Base-by-base conservation (phyloP, 2,888 invertebrate genomes). In the Cylindroiulus punctatus region DNA sequence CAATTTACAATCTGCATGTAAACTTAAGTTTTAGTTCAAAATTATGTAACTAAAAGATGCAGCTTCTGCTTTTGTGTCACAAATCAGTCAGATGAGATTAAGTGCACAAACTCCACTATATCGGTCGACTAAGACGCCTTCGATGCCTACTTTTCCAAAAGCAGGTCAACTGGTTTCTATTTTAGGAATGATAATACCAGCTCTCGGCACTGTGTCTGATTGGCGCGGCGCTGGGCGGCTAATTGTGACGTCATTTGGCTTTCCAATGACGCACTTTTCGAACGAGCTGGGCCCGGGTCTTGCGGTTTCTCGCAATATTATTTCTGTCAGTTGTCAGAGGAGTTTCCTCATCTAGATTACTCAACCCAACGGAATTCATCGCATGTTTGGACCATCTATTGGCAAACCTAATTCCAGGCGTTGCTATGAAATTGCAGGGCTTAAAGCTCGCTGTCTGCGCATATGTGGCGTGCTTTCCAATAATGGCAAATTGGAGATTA, bases 401-500 rank as follows among this genome's bases (percentile, higher is more conserved):
- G 76, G 76, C 76, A 76, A 76, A 76, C 76, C 76, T 76, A 76
- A 76, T 76, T 76, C 76, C 12, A 76, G 76, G 76, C 30, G 76
- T 30, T 76, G 76, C 76, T 14, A 76, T 76, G 76, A 76, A 76
- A 76, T 76, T 76, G 76, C 76, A 0, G 30, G 76, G 76, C 76
- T 76, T 76, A 76, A 76, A 76, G 26, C 76, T 26, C 17, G 76
- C 76, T 26, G 76, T 76, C 76, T 76, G 26, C 76, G 76, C 76
- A 30, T 26, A 76, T 76, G 76, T 30, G 30, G 76, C 30, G 26
- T 76, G 76, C 76, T 76, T 76, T 76, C 76, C 76, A 76, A 76
- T 76, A 76, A 76, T 76, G 76, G 76, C 76, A 76, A 76, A 76
- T 76, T 76, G 76, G 76, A 76, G 76, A 76, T 76, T 76, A 32